phyloP scores from a whole-genome alignment of 1,140 invertebrate species.

The Proctacanthus coquilletti region DNA sequence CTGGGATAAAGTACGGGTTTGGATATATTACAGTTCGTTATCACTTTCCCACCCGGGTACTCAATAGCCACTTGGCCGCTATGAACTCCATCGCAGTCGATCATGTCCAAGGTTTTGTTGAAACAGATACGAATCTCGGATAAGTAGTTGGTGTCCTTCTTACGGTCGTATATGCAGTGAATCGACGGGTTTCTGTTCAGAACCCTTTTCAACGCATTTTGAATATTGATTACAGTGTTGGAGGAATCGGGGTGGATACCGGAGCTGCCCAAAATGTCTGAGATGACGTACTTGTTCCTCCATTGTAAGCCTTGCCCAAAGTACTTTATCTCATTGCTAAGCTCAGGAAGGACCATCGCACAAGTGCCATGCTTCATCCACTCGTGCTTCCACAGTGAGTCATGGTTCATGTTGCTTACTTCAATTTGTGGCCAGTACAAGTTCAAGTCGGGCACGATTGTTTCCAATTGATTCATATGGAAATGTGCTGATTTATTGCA shows the following conservation, averaged over 20 bases:
- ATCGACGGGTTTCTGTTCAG: slow-evolving; percentile 44
- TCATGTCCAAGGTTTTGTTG: slow-evolving; percentile 39
- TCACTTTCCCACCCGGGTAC: slow-evolving; percentile 27
- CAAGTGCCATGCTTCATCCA: slow-evolving; percentile 79
- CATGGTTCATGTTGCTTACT: slow-evolving; percentile 31
- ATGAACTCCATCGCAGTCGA: slow-evolving; percentile 38
- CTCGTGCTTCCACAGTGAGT: slow-evolving; percentile 64
- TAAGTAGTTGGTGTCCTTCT: slow-evolving; percentile 38
- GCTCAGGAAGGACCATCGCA: slow-evolving; percentile 38
- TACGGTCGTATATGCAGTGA: slow-evolving; percentile 40
- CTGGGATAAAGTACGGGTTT: slow-evolving; percentile 40
- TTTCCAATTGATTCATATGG: slow-evolving; percentile 37
- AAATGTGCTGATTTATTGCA: slow-evolving; percentile 53
- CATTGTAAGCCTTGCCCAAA: slow-evolving; percentile 50
- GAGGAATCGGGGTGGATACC: slow-evolving; percentile 42
- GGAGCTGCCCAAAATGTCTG: slow-evolving; percentile 36
- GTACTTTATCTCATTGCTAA: slow-evolving; percentile 56
- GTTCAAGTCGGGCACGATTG: slow-evolving; percentile 43
- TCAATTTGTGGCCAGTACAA: slow-evolving; percentile 61
- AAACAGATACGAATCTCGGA: slow-evolving; percentile 52
- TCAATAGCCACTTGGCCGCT: slow-evolving; percentile 14
- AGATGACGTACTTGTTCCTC: slow-evolving; percentile 46
- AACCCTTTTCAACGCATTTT: slow-evolving; percentile 36
- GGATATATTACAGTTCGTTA: slow-evolving; percentile 39
- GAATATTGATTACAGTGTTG: slow-evolving; percentile 39